Evolutionary conservation across 1,140 invertebrate genomes (phyloP).

Genomic region (Pachyrhynchus sulphureomaculatus): DNA sequence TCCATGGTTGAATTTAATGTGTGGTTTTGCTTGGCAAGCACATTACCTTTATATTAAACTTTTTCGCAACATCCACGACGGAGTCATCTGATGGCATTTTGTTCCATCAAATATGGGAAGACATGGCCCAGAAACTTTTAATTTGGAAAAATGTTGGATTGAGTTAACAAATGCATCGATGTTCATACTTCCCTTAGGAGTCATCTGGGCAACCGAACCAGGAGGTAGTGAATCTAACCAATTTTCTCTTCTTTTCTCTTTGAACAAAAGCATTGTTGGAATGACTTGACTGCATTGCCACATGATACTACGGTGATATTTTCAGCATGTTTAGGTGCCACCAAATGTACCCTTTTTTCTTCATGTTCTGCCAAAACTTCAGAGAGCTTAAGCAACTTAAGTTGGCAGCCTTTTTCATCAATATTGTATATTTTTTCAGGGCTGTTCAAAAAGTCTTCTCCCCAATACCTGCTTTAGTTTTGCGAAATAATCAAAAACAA

Average conservation of each 20-base stretch:
- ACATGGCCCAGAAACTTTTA: slow-evolving; percentile 38
- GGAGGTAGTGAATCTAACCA: slow-evolving; percentile 41
- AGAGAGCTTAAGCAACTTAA: slow-evolving; percentile 6
- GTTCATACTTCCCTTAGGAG: slow-evolving; percentile 50
- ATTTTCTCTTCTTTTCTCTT: slow-evolving; percentile 43
- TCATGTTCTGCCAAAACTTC: slow-evolving; percentile 4
- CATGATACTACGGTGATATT: slow-evolving; percentile 48
- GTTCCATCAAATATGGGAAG: slow-evolving; percentile 51
- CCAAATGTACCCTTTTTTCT: slow-evolving; percentile 41
- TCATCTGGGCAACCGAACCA: slow-evolving; percentile 41
- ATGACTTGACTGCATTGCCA: slow-evolving; percentile 48
- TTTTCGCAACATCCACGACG: slow-evolving; percentile 42
- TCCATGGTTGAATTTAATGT: slow-evolving; percentile 47
- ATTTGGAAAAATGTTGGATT: slow-evolving; percentile 44
- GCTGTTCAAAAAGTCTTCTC: slow-evolving; percentile 36
- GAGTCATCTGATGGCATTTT: slow-evolving; percentile 42
- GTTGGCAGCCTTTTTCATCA: slow-evolving; percentile 52
- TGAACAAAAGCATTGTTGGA: slow-evolving; percentile 50
- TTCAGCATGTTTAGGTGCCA: slow-evolving; percentile 45
- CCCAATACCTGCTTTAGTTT: slow-evolving; percentile 33
- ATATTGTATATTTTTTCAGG: no score
- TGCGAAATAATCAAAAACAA: slow-evolving; percentile 45
- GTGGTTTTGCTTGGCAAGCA: slow-evolving; percentile 41
- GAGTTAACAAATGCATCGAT: slow-evolving; percentile 44
- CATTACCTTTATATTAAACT: not conserved